These are phyloP conservation scores for Leucoraja ocellata DNA, from an alignment of 2,797 vertebrate species.

Conservation along the genomic window DNA sequence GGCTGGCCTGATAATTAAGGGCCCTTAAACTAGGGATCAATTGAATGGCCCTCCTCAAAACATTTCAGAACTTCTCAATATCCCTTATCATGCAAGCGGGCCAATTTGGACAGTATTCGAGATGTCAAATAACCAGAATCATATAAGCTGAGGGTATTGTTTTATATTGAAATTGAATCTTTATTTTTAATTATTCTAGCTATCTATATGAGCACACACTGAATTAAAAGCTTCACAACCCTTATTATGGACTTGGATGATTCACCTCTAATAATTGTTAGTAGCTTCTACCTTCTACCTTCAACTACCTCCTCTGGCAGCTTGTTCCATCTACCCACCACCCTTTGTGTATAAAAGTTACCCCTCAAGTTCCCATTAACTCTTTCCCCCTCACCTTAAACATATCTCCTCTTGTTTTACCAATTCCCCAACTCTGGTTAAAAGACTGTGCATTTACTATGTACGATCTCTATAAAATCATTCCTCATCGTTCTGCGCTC, in stretches of 20 bases:
- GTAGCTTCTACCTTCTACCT: not conserved
- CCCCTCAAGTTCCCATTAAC: too few species aligned
- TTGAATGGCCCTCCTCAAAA: not conserved
- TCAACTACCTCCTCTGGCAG: too few species aligned
- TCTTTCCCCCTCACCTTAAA: too few species aligned
- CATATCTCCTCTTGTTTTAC: too few species aligned
- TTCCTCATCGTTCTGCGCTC: too few species aligned
- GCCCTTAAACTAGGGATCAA: constrained; percentile 18
- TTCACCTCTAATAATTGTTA: not conserved
- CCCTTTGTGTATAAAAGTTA: too few species aligned
- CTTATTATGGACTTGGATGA: not conserved
- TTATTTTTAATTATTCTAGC: not conserved
- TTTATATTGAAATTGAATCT: not conserved
- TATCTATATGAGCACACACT: not conserved
- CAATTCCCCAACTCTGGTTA: too few species aligned
- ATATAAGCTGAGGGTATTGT: not conserved
- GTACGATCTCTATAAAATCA: too few species aligned
- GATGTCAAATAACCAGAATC: not conserved
- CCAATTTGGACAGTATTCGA: not conserved
- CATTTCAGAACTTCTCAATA: not conserved
- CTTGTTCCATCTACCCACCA: too few species aligned
- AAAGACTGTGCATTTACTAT: too few species aligned
- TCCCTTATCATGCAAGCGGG: not conserved
- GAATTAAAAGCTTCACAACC: not conserved
- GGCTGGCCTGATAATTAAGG: constrained; percentile 8